Percentiles rank a stretch among this genome's conserved stretches.
Evolutionary conservation across 1,140 invertebrate genomes (phyloP).

Genomic region (Drosophila arizonae): DNA sequence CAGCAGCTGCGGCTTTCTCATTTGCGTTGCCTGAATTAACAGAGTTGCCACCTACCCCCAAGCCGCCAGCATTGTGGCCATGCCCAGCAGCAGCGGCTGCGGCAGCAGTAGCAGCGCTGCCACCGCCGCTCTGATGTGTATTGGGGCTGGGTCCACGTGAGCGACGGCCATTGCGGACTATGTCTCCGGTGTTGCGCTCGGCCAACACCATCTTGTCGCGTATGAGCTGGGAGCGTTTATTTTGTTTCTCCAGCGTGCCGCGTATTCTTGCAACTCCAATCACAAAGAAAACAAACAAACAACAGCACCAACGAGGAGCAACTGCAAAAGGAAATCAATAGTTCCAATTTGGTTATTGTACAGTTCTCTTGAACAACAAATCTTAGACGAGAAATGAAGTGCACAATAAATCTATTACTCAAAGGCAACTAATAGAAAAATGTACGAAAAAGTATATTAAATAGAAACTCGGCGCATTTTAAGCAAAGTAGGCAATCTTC

Average conservation of each 20-base stretch:
- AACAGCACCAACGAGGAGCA: constrained; percentile 1
- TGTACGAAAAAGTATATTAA: constrained; percentile 46
- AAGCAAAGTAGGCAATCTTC: constrained; percentile 49
- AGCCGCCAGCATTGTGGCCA: constrained; percentile 56
- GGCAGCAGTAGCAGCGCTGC: constrained; percentile 33
- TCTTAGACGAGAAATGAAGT: too few species aligned
- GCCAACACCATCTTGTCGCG: constrained; percentile 90
- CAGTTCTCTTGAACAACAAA: too few species aligned
- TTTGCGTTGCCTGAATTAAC: constrained; percentile 38
- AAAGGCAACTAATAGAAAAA: constrained; percentile 10
- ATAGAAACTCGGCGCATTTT: constrained; percentile 57
- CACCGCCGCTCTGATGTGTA: constrained; percentile 86
- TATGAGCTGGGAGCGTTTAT: constrained; percentile 80
- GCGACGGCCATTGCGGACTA: constrained; percentile 91
- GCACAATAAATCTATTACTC: background rate
- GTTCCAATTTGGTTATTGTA: background rate
- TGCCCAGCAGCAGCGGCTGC: constrained; percentile 23
- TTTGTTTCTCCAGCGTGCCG: constrained; percentile 76
- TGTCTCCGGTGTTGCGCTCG: constrained; percentile 90
- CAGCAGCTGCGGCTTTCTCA: constrained; percentile 54
- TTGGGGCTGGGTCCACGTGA: constrained; percentile 95
- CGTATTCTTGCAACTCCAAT: constrained; percentile 14
- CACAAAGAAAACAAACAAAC: constrained; percentile 12
- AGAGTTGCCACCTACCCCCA: constrained; percentile 35
- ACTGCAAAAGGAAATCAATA: constrained; percentile 12